A percentile compares a stretch with the other conserved stretches of the same genome.
Evolutionary conservation across 2,888 invertebrate species (phyloP).

Genomic region (Parnassius apollo): DNA sequence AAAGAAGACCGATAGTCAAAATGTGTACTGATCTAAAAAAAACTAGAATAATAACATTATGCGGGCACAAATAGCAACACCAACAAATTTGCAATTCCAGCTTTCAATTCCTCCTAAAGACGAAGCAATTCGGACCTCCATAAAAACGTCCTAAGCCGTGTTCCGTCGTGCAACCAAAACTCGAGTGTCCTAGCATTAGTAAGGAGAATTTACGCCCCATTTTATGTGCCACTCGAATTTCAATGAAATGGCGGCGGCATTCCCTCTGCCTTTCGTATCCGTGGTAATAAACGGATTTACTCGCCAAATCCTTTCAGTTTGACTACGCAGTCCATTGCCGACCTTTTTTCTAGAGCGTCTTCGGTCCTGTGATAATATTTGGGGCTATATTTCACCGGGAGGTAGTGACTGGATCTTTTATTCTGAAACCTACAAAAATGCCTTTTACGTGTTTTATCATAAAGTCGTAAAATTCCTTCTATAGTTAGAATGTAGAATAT

Average conservation of each 20-base stretch:
- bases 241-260: conserved; percentile 49
- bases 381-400: conserved; percentile 35
- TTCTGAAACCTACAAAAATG: conserved; percentile 25
- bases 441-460: conserved; percentile 23
- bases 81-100: conserved; percentile 26
- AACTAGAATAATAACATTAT: conserved; percentile 22
- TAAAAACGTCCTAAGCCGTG: conserved; percentile 55
- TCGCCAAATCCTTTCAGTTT: conserved; percentile 48
- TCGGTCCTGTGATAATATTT: conserved; percentile 39
- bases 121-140: conserved; percentile 41
- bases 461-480: conserved; percentile 6
- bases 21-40: conserved; percentile 3
- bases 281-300: conserved; percentile 49
- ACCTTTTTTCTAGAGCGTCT: conserved; percentile 42
- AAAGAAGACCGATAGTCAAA: background rate
- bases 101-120: conserved; percentile 36
- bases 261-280: conserved; percentile 21
- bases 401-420: conserved; percentile 29
- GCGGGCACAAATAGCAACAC: conserved; percentile 2
- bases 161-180: conserved; percentile 43
- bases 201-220: conserved; percentile 59
- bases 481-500: background rate
- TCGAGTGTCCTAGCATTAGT: conserved; percentile 54
- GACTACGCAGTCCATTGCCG: conserved; percentile 40
- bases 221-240: conserved; percentile 66